These are phyloP conservation scores for Brenthis daphne DNA, from an alignment of 2,888 invertebrate species.

Conservation along the genomic window DNA sequence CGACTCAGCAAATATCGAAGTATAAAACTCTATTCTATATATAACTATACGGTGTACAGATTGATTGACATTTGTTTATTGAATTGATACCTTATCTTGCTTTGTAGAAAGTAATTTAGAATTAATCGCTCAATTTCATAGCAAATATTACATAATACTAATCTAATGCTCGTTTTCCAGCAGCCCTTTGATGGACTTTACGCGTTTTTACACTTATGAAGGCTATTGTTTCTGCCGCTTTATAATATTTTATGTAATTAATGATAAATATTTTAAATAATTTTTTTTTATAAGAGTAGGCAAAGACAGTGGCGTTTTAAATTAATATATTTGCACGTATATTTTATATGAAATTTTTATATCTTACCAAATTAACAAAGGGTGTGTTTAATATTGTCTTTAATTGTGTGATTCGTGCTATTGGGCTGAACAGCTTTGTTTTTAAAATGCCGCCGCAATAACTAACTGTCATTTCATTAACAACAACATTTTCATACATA, in stretches of 20 bases:
- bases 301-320: slow-evolving; percentile 20
- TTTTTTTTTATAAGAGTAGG: slow-evolving; percentile 1
- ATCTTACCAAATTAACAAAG: slow-evolving; percentile 16
- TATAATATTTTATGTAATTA: neutral
- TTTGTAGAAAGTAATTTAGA: too few species aligned
- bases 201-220: slow-evolving; percentile 27
- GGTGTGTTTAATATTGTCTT: slow-evolving; percentile 23
- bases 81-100: too few species aligned
- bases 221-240: slow-evolving; percentile 21
- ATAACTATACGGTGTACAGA: too few species aligned
- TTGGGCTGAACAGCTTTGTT: slow-evolving; percentile 25
- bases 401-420: slow-evolving; percentile 24
- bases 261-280: slow-evolving; percentile 7
- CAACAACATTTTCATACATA: slow-evolving; percentile 1
- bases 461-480: slow-evolving; percentile 14
- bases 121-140: too few species aligned
- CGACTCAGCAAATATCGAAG: too few species aligned
- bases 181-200: slow-evolving; percentile 21
- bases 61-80: too few species aligned
- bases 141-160: too few species aligned
- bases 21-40: too few species aligned
- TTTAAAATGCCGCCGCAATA: slow-evolving; percentile 33
- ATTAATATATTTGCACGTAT: slow-evolving; percentile 18
- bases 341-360: slow-evolving; percentile 1
- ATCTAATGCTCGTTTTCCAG: too few species aligned